Evolutionary conservation across 2,113 vertebrate genomes (phyloP), one percentile per base, ranked within the genome.

Genomic region (Siniperca chuatsi): DNA sequence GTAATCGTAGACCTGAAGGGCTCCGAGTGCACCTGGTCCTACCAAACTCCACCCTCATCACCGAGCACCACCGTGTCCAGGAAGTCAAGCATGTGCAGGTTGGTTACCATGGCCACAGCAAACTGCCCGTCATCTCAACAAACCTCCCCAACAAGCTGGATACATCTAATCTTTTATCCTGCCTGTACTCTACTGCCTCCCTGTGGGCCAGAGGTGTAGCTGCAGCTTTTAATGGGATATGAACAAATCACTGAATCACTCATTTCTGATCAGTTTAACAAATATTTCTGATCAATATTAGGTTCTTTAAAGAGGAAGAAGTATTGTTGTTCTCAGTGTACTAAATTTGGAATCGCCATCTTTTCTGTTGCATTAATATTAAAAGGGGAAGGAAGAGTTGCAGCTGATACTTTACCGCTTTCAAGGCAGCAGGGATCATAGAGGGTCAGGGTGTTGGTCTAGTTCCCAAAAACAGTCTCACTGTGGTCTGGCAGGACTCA

Each of bases 31-130:
- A 97, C 95, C 90, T 99, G 97, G 97, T 97, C 97, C 0, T 98
- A 98, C 82, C 97, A 99, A 87, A 98, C 97, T 13, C 98, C 98
- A 8, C 98, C 98, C 73, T 98, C 98, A 0, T 99, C 98, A 37
- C 98, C 98, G 55, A 98, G 97, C 92, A 98, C 97, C 82, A 98
- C 97, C 48, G 96, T 97, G 91, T 99, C 98, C 91, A 97, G 98
- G 91, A 99, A 99, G 93, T 98, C 97, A 50, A 99, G 98, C 83
- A 97, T 99, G 93, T 98, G 97, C 96, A 99, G 98, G 98, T 99
- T 93, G 90, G 96, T 93, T 58, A 21, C 25, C 75, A 40, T 46
- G 46, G 55, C n/a, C 0, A 61, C 52, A 75, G 11, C 20, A 67
- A 42, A 35, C 48, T 23, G 5, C 8, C 25, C 21, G 4, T 70